These are phyloP conservation scores for Ptychochromis oligacanthus DNA, from an alignment of 2,113 vertebrate genomes.

Conservation along the genomic window DNA sequence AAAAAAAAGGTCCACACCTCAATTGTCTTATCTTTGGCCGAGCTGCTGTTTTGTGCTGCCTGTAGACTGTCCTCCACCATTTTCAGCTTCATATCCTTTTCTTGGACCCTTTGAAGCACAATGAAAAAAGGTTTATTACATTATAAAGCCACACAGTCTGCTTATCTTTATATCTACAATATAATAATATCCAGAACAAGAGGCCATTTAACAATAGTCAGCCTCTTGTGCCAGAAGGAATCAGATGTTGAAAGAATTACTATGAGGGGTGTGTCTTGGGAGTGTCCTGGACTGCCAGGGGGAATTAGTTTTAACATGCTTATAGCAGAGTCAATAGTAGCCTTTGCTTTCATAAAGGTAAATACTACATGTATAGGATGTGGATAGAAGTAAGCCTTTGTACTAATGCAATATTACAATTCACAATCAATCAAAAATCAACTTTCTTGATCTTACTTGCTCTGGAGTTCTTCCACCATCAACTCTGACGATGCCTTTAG, in stretches of 20 bases:
- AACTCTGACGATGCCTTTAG: conserved; percentile 85
- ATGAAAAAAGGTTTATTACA: neutral
- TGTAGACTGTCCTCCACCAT: conserved; percentile 87
- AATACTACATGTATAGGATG: neutral
- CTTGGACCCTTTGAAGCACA: conserved; percentile 82
- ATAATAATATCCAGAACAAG: neutral
- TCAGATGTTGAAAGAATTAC: neutral
- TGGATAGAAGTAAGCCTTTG: neutral
- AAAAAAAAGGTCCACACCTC: conserved; percentile 58
- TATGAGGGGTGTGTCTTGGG: neutral
- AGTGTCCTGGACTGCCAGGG: neutral
- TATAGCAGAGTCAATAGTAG: neutral
- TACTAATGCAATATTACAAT: neutral
- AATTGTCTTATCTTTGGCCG: conserved; percentile 69
- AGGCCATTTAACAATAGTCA: neutral
- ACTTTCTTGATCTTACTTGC: conserved; percentile 83
- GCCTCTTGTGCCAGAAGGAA: neutral
- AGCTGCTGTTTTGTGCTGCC: conserved; percentile 82
- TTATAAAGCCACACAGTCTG: neutral
- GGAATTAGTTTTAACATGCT: neutral
- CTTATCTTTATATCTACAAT: neutral
- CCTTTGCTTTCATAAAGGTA: neutral
- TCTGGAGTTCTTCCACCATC: conserved; percentile 87
- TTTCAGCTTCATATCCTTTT: conserved; percentile 88
- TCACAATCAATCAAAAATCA: neutral